These are phyloP conservation scores for Pseudanteris insignis DNA, from an alignment of 2,888 invertebrate genomes.

Conservation along the genomic window DNA sequence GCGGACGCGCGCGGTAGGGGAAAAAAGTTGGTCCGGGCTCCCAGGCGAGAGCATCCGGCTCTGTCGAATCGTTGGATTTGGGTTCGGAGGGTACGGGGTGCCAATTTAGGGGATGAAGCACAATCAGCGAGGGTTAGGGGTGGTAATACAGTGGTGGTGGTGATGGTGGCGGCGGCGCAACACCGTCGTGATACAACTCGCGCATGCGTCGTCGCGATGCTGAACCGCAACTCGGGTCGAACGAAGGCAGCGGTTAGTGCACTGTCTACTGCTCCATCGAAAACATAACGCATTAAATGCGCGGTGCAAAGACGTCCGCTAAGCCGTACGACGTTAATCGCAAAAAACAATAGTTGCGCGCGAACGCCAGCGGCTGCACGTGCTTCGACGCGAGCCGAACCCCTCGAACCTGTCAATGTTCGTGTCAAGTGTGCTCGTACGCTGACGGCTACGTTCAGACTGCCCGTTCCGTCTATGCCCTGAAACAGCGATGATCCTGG, in stretches of 20 bases:
- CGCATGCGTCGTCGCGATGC: constrained; percentile 59
- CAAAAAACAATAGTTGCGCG: no score
- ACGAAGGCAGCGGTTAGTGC: constrained; percentile 62
- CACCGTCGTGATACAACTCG: constrained; percentile 49
- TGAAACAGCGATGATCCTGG: constrained; percentile 18
- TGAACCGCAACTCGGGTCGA: constrained; percentile 62
- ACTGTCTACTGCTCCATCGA: constrained; percentile 61
- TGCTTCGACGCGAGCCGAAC: constrained; percentile 22
- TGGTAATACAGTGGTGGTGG: constrained; percentile 40
- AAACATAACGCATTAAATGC: constrained; percentile 49
- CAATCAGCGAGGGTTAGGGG: constrained; percentile 47
- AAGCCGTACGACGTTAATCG: no score
- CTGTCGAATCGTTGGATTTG: constrained; percentile 42
- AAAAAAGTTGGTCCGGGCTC: constrained; percentile 37
- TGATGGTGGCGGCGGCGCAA: constrained; percentile 53
- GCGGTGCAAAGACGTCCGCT: constrained; percentile 41
- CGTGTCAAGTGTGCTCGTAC: constrained; percentile 34
- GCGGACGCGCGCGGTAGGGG: constrained; percentile 4
- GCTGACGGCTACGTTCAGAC: constrained; percentile 37
- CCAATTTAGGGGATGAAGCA: constrained; percentile 63
- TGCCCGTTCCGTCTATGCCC: no score
- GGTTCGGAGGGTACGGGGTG: constrained; percentile 52
- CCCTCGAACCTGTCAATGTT: constrained; percentile 28
- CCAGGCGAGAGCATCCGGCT: constrained; percentile 34
- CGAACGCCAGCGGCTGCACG: constrained; percentile 4